Percentiles rank a stretch among this genome's conserved stretches.
phyloP scores from a whole-genome alignment of 2,113 vertebrate species.

The Callopanchax toddi region DNA sequence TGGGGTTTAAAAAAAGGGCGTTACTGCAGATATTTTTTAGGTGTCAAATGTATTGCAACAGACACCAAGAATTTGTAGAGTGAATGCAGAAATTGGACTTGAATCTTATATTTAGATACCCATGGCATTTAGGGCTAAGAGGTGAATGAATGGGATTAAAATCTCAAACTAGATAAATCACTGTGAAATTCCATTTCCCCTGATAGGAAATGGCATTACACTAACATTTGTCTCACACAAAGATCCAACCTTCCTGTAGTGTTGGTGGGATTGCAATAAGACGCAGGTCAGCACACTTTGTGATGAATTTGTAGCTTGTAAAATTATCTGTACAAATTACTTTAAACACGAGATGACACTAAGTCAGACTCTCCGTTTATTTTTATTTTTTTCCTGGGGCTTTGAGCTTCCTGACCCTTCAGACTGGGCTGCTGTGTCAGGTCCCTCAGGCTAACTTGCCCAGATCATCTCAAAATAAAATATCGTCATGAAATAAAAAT shows the following conservation, averaged over 20 bases:
- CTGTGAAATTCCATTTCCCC: slow-evolving; percentile 30
- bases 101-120: slow-evolving; percentile 35
- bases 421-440: slow-evolving; percentile 9
- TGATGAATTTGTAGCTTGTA: slow-evolving; percentile 15
- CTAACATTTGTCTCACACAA: slow-evolving; percentile 31
- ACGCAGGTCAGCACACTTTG: slow-evolving; percentile 13
- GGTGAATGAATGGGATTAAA: slow-evolving; percentile 28
- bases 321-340: slow-evolving; percentile 3
- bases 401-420: slow-evolving; percentile 21
- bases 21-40: slow-evolving; percentile 29
- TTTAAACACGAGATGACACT: slow-evolving; percentile 35
- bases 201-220: slow-evolving; percentile 51
- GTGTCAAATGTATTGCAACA: slow-evolving; percentile 34
- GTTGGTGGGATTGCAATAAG: slow-evolving; percentile 33
- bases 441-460: slow-evolving; percentile 8
- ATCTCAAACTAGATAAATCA: slow-evolving; percentile 33
- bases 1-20: slow-evolving; percentile 51
- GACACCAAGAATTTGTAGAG: slow-evolving; percentile 34
- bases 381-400: slow-evolving; percentile 6
- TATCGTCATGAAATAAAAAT: neutral
- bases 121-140: slow-evolving; percentile 40
- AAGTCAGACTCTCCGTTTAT: slow-evolving; percentile 6
- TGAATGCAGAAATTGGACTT: slow-evolving; percentile 27
- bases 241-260: slow-evolving; percentile 14
- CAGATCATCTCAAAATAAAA: slow-evolving; percentile 1